Evolutionary conservation across 2,797 vertebrate genomes (phyloP).

Genomic region (Naso thynnoides): DNA sequence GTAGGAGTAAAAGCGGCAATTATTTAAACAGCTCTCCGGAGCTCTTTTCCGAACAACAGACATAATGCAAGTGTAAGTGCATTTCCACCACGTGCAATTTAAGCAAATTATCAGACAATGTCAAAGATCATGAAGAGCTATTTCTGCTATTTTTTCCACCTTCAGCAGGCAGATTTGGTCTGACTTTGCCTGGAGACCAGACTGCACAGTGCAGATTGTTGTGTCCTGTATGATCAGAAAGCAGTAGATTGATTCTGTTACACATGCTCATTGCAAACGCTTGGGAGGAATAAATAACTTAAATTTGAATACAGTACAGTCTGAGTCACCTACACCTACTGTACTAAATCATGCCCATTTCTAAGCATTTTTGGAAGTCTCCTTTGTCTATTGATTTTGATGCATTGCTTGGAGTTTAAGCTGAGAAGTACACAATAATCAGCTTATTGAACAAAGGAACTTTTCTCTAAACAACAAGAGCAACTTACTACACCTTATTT

Average conservation of each 20-base stretch:
- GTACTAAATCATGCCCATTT: not conserved
- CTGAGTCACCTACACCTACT: constrained; percentile 3
- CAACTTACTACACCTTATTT: constrained; percentile 4
- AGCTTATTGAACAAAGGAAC: constrained; percentile 12
- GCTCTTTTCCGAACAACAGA: constrained; percentile 29
- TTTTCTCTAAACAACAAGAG: not conserved
- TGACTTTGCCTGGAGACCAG: constrained; percentile 19
- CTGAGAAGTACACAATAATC: not conserved
- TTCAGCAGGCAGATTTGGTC: constrained; percentile 1
- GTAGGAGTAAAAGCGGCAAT: constrained; percentile 58
- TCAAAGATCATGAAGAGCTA: constrained; percentile 42
- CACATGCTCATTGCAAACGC: too few species aligned
- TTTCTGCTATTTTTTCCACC: constrained; percentile 22
- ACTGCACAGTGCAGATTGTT: not conserved
- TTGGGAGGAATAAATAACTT: not conserved
- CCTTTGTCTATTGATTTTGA: not conserved
- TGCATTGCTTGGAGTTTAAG: not conserved
- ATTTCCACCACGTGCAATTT: constrained; percentile 43
- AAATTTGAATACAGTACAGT: not conserved
- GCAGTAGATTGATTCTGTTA: not conserved
- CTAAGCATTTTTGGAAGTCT: not conserved
- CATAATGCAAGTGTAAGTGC: constrained; percentile 28
- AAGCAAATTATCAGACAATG: constrained; percentile 45
- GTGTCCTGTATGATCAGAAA: not conserved
- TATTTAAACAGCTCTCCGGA: constrained; percentile 56